Evolutionary conservation across 1,140 invertebrate genomes (phyloP).

Genomic region (Eumaeus atala): DNA sequence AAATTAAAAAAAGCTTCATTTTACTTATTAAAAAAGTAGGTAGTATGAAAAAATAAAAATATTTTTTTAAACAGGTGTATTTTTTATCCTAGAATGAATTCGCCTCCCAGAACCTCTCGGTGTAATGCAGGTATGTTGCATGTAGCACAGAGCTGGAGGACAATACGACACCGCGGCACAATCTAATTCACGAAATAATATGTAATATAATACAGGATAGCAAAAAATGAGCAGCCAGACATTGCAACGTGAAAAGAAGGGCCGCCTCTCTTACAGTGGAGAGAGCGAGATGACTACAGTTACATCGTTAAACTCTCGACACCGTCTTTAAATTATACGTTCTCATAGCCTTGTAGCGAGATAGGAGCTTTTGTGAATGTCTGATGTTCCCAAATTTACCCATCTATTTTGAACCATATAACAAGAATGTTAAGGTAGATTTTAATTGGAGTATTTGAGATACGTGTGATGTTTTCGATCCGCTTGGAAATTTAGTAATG

Average conservation of each 20-base stretch:
- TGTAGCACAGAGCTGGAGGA: slow-evolving; percentile 30
- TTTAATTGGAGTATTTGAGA: slow-evolving; percentile 9
- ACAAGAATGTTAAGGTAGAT: not conserved
- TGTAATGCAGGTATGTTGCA: slow-evolving; percentile 51
- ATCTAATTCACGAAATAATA: slow-evolving; percentile 73
- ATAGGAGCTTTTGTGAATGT: slow-evolving; percentile 28
- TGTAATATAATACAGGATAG: slow-evolving; percentile 67
- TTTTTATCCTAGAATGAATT: slow-evolving; percentile 29
- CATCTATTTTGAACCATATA: slow-evolving; percentile 26
- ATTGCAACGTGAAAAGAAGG: slow-evolving; percentile 44
- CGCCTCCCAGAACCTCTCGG: slow-evolving; percentile 41
- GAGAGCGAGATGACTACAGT: slow-evolving; percentile 44
- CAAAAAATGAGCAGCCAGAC: slow-evolving; percentile 65
- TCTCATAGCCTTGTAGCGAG: slow-evolving; percentile 69
- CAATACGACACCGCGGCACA: slow-evolving; percentile 63
- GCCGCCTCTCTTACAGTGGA: slow-evolving; percentile 27
- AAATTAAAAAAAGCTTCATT: not conserved
- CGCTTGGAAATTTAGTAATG: slow-evolving; percentile 65
- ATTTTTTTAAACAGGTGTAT: slow-evolving; percentile 15
- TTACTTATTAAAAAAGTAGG: no score
- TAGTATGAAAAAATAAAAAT: no score
- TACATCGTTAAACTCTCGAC: slow-evolving; percentile 27
- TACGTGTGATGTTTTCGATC: slow-evolving; percentile 31
- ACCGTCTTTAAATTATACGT: slow-evolving; percentile 74
- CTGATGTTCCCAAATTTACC: slow-evolving; percentile 16